These are phyloP conservation scores for Choristoneura fumiferana DNA, from an alignment of 1,140 invertebrate species.

Conservation along the genomic window DNA sequence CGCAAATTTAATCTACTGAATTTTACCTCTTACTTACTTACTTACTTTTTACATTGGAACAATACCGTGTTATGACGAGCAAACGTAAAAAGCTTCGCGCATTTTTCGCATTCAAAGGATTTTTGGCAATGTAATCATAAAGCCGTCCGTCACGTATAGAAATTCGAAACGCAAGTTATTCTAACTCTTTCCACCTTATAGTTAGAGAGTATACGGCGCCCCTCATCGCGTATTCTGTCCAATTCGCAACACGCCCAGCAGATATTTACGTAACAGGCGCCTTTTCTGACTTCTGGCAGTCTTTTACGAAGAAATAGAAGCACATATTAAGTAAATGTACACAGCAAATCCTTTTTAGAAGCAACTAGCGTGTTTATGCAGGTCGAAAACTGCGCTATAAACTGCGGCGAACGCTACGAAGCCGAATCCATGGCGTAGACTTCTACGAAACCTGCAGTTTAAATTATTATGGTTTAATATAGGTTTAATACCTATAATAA, in stretches of 20 bases:
- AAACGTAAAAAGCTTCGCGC: too few species aligned
- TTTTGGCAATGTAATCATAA: constrained; percentile 17
- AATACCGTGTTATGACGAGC: too few species aligned
- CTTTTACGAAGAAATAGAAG: constrained; percentile 42
- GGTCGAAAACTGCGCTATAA: too few species aligned
- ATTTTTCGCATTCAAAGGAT: neutral
- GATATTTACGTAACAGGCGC: constrained; percentile 74
- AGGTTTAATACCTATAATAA: too few species aligned
- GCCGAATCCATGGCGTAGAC: constrained; percentile 1
- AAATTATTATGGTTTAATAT: too few species aligned
- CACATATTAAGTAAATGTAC: constrained; percentile 36
- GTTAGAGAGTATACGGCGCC: constrained; percentile 53
- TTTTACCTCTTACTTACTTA: too few species aligned
- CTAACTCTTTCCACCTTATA: constrained; percentile 49
- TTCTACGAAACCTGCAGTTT: too few species aligned
- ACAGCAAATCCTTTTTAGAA: constrained; percentile 39
- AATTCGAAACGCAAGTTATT: constrained; percentile 36
- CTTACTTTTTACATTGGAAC: too few species aligned
- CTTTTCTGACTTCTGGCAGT: constrained; percentile 64
- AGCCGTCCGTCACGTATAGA: constrained; percentile 29
- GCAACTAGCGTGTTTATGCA: constrained; percentile 15
- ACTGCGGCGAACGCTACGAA: neutral
- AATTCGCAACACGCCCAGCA: constrained; percentile 72
- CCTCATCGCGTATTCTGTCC: constrained; percentile 73
- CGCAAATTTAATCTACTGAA: too few species aligned